phyloP scores from a whole-genome alignment of 2,113 vertebrate species.

The Oxygymnocypris stewartii region DNA sequence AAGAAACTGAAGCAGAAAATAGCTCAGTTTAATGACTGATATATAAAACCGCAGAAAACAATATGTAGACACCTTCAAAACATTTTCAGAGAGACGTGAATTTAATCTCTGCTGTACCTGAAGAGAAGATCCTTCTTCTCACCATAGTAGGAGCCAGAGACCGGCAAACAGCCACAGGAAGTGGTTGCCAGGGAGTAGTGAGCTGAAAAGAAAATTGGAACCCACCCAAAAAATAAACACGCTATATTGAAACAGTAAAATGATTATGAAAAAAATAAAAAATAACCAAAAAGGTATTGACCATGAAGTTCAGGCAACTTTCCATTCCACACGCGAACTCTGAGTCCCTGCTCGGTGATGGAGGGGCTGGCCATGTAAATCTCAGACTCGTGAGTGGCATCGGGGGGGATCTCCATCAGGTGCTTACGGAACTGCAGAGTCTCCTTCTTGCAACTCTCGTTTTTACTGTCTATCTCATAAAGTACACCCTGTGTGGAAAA shows the following conservation, averaged over 20 bases:
- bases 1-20: slow-evolving; percentile 40
- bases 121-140: slow-evolving; percentile 57
- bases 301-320: slow-evolving; percentile 46
- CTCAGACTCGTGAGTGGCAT: slow-evolving; percentile 57
- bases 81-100: neutral
- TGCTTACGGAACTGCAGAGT: slow-evolving; percentile 63
- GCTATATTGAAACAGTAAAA: neutral
- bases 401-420: slow-evolving; percentile 67
- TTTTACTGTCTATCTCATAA: slow-evolving; percentile 74
- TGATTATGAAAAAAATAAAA: neutral
- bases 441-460: slow-evolving; percentile 76
- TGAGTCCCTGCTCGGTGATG: slow-evolving; percentile 50
- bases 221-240: neutral
- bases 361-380: slow-evolving; percentile 51
- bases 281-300: slow-evolving; percentile 19
- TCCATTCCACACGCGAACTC: slow-evolving; percentile 52
- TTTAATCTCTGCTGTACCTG: slow-evolving; percentile 38
- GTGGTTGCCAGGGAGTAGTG: slow-evolving; percentile 52
- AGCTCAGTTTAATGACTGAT: neutral
- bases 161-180: slow-evolving; percentile 56
- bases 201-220: slow-evolving; percentile 32
- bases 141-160: slow-evolving; percentile 50
- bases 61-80: neutral
- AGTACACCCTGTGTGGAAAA: slow-evolving; percentile 42
- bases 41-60: neutral